Percentiles rank a stretch among this genome's conserved stretches.
Evolutionary conservation across 2,113 vertebrate genomes (phyloP).

Genomic region (Heterotilapia buettikoferi): DNA sequence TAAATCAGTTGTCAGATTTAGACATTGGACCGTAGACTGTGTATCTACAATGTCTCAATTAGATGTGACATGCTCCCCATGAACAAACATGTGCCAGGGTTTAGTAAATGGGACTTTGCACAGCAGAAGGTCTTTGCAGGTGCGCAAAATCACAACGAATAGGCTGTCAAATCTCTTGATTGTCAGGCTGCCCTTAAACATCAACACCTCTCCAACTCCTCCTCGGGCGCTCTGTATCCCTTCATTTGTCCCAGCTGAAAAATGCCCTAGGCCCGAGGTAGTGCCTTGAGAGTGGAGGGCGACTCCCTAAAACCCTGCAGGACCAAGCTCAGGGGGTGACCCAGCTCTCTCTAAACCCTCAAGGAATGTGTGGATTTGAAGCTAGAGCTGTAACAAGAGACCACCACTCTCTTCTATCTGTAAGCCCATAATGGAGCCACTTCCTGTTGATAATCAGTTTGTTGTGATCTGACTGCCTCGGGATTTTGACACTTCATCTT

Average conservation of each 20-base stretch:
- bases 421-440: slow-evolving; percentile 74
- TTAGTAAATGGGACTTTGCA: not conserved
- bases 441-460: slow-evolving; percentile 69
- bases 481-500: slow-evolving; percentile 63
- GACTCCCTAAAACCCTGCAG: slow-evolving; percentile 52
- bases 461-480: slow-evolving; percentile 61
- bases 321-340: slow-evolving; percentile 44
- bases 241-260: slow-evolving; percentile 3
- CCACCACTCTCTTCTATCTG: slow-evolving; percentile 38
- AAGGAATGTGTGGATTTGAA: slow-evolving; percentile 68
- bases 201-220: not conserved
- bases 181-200: slow-evolving; percentile 18
- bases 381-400: slow-evolving; percentile 68
- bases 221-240: not conserved
- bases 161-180: slow-evolving; percentile 38
- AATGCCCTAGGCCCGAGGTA: slow-evolving; percentile 24
- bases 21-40: not conserved
- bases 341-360: slow-evolving; percentile 57
- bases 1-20: not conserved
- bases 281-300: slow-evolving; percentile 2
- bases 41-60: not conserved
- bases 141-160: slow-evolving; percentile 40
- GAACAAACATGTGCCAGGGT: not conserved
- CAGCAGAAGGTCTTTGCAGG: slow-evolving; percentile 11
- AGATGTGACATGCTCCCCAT: not conserved